Evolutionary conservation across 2,113 vertebrate genomes (phyloP).

Genomic region (Anser brachyrhynchus): DNA sequence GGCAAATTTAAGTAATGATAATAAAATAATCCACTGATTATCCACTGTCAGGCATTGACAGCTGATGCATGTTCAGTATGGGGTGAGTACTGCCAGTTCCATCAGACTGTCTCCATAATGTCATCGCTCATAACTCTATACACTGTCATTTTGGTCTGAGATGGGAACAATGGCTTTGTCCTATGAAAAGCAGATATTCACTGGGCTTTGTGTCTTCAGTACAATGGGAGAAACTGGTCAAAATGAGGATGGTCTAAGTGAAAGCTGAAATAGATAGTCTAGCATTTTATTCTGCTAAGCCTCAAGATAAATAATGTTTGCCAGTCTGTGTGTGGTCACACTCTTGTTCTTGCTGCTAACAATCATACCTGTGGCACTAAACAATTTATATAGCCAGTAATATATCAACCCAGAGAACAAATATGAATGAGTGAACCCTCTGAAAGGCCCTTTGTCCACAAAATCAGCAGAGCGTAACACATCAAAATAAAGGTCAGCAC

Average conservation of each 20-base stretch:
- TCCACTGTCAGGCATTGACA: not conserved
- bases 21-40: not conserved
- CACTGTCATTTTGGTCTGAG: not conserved
- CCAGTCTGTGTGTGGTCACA: not conserved
- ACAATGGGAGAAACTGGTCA: not conserved
- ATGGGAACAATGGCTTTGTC: not conserved
- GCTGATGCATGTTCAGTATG: not conserved
- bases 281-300: slow-evolving; percentile 11
- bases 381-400: not conserved
- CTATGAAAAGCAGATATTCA: not conserved
- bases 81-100: not conserved
- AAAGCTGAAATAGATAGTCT: slow-evolving; percentile 14
- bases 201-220: not conserved
- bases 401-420: not conserved
- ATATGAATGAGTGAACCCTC: slow-evolving; percentile 6
- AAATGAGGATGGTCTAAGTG: not conserved
- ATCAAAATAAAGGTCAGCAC: slow-evolving; percentile 53
- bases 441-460: not conserved
- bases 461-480: slow-evolving; percentile 19
- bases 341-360: slow-evolving; percentile 19
- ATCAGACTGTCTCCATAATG: not conserved
- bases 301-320: not conserved
- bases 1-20: not conserved
- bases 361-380: slow-evolving; percentile 26
- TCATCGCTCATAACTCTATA: not conserved